Base-by-base conservation (phyloP, 1,140 invertebrate genomes). In the Euschistus heros region DNA sequence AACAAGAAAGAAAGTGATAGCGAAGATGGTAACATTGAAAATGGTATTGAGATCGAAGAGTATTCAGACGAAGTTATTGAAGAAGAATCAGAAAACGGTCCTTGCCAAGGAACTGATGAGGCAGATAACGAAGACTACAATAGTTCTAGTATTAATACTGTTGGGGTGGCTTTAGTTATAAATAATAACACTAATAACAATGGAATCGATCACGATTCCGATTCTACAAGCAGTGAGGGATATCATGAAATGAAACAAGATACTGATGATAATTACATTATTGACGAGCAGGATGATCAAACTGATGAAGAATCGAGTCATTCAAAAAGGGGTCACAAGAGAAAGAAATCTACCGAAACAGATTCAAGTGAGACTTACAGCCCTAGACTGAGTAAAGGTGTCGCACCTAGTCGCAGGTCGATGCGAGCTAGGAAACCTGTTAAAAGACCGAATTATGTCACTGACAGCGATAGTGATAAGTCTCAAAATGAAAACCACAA, bases 1-100 rank as follows among this genome's bases (percentile, higher is more conserved):
- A 65, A 59, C n/a, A 42, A 67, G 10, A 70, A 74, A 52, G 64
- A 68, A 54, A 67, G 70, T 22, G 68, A 67, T 15, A 63, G 66
- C 66, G 66, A 63, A 17, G 44, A 42, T 52, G 50, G 64, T 37
- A 57, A 60, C 18, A 30, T 65, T 22, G 47, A 63, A 20, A 27
- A 63, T 65, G 46, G 62, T 50, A 66, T 64, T 17, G 54, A 67
- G 17, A 70, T 74, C 55, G 66, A 67, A 54, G 67, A 70, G 10
- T 67, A 67, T n/a, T 62, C 64, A 66, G 66, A 62, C 2, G 37
- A 50, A 55, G 46, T 61, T 37, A 46, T 55, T 27, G 44, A 67
- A 37, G 46, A 63, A 24, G 33, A 62, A 26, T 17, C 18, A 20
- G 33, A 37, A 47, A 42, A 57, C 22, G 61, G 44, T 63, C 63